Percentiles rank a stretch among this genome's conserved stretches.
These are phyloP conservation scores for Atta colombica DNA, from an alignment of 1,140 invertebrate species.

Conservation along the genomic window DNA sequence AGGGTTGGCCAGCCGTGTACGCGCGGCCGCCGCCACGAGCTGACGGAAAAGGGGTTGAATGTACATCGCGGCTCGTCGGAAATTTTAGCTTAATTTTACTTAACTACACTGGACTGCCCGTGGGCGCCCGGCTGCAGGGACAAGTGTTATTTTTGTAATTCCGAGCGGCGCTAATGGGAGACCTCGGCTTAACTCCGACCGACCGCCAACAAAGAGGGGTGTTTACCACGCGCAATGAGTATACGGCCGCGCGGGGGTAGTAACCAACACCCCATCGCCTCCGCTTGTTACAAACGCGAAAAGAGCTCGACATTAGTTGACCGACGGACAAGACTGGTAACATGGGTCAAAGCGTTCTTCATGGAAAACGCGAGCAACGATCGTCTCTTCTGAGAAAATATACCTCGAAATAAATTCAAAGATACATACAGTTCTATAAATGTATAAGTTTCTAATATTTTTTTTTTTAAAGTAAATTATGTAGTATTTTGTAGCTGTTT, in stretches of 20 bases:
- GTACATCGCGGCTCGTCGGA: slow-evolving; percentile 77
- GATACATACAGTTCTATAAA: not conserved
- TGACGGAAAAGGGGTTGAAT: slow-evolving; percentile 81
- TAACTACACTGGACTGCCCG: slow-evolving; percentile 76
- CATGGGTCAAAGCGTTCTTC: slow-evolving; percentile 29
- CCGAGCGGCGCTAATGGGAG: slow-evolving; percentile 77
- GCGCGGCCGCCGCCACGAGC: slow-evolving; percentile 74
- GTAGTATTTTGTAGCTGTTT: not conserved
- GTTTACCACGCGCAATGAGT: slow-evolving; percentile 73
- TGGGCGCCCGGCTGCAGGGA: slow-evolving; percentile 68
- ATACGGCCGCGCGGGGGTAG: slow-evolving; percentile 64
- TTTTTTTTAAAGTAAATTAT: not conserved
- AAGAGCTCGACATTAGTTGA: slow-evolving; percentile 60
- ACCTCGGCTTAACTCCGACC: slow-evolving; percentile 75
- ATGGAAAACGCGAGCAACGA: not conserved
- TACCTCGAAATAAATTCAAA: not conserved
- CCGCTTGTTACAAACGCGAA: slow-evolving; percentile 55
- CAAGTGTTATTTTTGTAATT: slow-evolving; percentile 84
- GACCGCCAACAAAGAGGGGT: slow-evolving; percentile 74
- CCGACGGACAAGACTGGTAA: slow-evolving; percentile 43
- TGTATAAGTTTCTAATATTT: not conserved
- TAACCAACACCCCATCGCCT: slow-evolving; percentile 66
- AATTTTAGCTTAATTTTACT: slow-evolving; percentile 84
- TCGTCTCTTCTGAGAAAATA: slow-evolving; percentile 6
- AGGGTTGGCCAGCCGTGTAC: slow-evolving; percentile 70